Base-by-base conservation (phyloP, 2,888 invertebrate genomes). In the Ditylenchus weischeri region DNA sequence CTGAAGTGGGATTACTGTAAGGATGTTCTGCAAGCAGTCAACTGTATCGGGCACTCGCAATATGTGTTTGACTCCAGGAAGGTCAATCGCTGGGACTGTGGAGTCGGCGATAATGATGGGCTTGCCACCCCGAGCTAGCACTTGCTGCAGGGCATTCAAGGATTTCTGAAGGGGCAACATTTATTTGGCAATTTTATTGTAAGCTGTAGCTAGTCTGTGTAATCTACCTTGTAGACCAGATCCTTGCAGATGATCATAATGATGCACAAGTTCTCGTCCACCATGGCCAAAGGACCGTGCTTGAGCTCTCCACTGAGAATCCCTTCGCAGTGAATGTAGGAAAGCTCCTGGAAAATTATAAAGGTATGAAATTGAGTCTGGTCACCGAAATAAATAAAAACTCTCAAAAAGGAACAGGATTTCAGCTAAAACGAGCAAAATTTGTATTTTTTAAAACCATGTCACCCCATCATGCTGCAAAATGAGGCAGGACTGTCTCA, bases 241-340 rank as follows among this genome's bases (percentile, higher is more conserved):
- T 99, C 98, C 74, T 93, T 89, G 86, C 93, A 91, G 21, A 96
- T 90, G 74, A 99, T 91, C 95, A 99, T 96, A 83, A 99, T 89
- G 43, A 99, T 93, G 0, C 96, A 96, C 93, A 98, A 95, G 0
- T 90, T 89, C 81, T 91, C 91, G 84, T 99, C 98, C 43, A 99
- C 91, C 64, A 99, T 88, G 0, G 98, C 98, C 72, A 99, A 86
- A 0, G 98, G 98, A 11, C 98, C 98, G 83, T 99, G 98, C 84
- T 99, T 99, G 78, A 99, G 86, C 87, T 99, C 98, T 65, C 98
- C 98, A 29, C 96, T 93, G 90, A 98, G 90, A 74, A 99, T 96
- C 23, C 94, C 95, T 85, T 95, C 94, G 78, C 95, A 95, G 86
- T 99, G 98, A 94, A 99, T 96, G 86, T 99, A 99, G 0, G 98